Conservation (phyloP, 2,888 invertebrate genomes). For the Pediacus dermestoides region DNA sequence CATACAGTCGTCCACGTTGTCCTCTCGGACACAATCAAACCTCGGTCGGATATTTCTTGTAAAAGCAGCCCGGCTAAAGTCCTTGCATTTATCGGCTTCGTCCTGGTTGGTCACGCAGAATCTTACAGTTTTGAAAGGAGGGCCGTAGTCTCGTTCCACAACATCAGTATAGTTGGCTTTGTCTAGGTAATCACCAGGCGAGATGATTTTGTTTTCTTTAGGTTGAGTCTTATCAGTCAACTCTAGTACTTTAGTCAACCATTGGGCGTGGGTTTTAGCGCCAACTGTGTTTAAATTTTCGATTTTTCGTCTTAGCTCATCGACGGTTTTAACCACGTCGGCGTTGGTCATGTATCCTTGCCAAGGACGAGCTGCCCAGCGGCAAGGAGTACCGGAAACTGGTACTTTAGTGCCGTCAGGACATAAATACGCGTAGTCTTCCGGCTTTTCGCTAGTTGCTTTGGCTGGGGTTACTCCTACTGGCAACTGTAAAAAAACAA, state of each 20-base stretch:
- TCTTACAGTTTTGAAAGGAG: slow-evolving; percentile 63
- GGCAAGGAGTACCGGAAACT: slow-evolving; percentile 63
- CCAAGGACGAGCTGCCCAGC: slow-evolving; percentile 87
- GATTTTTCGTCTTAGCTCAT: slow-evolving; percentile 56
- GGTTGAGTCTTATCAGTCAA: slow-evolving; percentile 59
- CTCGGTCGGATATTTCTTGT: slow-evolving; percentile 77
- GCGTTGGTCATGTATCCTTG: slow-evolving; percentile 71
- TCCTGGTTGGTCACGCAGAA: slow-evolving; percentile 65
- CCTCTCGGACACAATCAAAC: slow-evolving; percentile 69
- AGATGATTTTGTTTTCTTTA: slow-evolving; percentile 41
- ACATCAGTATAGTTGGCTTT: slow-evolving; percentile 58
- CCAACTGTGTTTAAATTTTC: slow-evolving; percentile 53
- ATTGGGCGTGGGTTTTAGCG: slow-evolving; percentile 45
- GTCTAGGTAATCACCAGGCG: slow-evolving; percentile 42
- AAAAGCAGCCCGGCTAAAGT: slow-evolving; percentile 67
- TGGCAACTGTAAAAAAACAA: slow-evolving; percentile 52
- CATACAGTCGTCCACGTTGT: slow-evolving; percentile 63
- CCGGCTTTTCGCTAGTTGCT: slow-evolving; percentile 60
- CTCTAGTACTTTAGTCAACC: slow-evolving; percentile 55
- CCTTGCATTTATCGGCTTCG: slow-evolving; percentile 71
- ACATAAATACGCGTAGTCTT: slow-evolving; percentile 72
- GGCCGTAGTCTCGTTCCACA: slow-evolving; percentile 67
- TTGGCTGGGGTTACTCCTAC: slow-evolving; percentile 58
- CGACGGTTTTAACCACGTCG: slow-evolving; percentile 54
- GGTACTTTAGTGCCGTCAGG: slow-evolving; percentile 71